Evolutionary conservation across 2,888 invertebrate genomes (phyloP).

Genomic region (Nyleta sp.): DNA sequence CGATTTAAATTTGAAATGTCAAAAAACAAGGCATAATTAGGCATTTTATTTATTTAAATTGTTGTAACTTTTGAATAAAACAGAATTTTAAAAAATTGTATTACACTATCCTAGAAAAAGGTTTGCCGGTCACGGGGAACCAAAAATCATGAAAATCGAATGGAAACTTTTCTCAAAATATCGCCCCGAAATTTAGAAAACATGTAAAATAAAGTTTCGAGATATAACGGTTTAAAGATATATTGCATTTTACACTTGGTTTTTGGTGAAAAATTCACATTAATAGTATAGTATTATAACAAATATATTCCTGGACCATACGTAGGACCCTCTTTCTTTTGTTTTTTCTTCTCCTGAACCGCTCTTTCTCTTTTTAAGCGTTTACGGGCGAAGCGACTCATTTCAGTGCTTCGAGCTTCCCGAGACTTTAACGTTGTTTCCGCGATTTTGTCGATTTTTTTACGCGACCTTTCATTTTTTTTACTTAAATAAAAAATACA

Average conservation of each 20-base stretch:
- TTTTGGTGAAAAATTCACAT: no score
- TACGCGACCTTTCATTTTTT: no score
- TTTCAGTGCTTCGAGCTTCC: background rate
- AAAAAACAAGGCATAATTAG: no score
- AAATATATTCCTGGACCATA: conserved; percentile 1
- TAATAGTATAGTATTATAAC: no score
- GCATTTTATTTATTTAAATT: no score
- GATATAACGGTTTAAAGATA: no score
- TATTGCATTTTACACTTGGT: background rate
- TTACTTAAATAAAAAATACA: no score
- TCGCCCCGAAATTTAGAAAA: conserved; percentile 3
- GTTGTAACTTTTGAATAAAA: no score
- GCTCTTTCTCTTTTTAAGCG: background rate
- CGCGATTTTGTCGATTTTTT: no score
- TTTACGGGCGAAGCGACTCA: background rate
- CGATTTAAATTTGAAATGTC: no score
- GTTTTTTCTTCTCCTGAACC: background rate
- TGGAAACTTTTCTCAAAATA: conserved; percentile 7
- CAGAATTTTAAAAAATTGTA: no score
- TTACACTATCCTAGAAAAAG: background rate
- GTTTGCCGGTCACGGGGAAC: background rate
- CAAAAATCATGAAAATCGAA: conserved; percentile 4
- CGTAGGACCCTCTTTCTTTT: conserved; percentile 4
- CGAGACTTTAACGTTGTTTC: no score
- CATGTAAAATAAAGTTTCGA: conserved; percentile 8